Evolutionary conservation across 92 coral and sea anemone genomes (phyloP).

Genomic region (Hydrozoanthus gracilis): DNA sequence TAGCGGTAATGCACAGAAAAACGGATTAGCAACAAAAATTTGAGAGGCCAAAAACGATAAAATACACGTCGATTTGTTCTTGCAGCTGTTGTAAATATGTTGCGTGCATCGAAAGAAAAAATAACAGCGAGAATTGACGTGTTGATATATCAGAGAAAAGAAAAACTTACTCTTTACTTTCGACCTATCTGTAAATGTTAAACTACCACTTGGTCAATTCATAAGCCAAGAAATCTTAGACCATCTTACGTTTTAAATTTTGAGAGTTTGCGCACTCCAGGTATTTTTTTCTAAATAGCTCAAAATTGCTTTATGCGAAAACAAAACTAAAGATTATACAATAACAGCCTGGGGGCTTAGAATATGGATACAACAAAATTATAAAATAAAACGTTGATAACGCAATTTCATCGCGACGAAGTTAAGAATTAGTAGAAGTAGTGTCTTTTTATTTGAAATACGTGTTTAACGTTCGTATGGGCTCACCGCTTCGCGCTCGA

Average conservation of each 20-base stretch:
- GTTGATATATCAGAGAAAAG: too few species aligned
- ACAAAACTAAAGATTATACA: background rate
- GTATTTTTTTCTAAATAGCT: background rate
- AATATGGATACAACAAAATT: background rate
- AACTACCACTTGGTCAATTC: too few species aligned
- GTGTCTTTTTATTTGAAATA: background rate
- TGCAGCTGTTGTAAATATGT: background rate
- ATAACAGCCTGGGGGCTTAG: conserved; percentile 9
- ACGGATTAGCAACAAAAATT: background rate
- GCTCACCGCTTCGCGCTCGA: too few species aligned
- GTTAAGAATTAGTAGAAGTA: background rate
- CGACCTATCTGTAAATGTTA: too few species aligned
- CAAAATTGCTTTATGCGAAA: background rate
- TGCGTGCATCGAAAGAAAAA: background rate
- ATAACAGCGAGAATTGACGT: background rate
- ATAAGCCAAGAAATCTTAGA: too few species aligned
- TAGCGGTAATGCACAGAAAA: background rate
- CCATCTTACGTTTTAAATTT: too few species aligned
- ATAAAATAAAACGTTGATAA: background rate
- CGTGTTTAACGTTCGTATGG: background rate
- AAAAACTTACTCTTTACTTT: too few species aligned
- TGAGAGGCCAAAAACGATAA: too few species aligned
- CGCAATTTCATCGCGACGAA: background rate
- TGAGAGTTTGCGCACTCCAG: too few species aligned
- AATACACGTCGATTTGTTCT: background rate